Evolutionary conservation across 2,113 vertebrate genomes (phyloP).

Genomic region (Damaliscus lunatus): DNA sequence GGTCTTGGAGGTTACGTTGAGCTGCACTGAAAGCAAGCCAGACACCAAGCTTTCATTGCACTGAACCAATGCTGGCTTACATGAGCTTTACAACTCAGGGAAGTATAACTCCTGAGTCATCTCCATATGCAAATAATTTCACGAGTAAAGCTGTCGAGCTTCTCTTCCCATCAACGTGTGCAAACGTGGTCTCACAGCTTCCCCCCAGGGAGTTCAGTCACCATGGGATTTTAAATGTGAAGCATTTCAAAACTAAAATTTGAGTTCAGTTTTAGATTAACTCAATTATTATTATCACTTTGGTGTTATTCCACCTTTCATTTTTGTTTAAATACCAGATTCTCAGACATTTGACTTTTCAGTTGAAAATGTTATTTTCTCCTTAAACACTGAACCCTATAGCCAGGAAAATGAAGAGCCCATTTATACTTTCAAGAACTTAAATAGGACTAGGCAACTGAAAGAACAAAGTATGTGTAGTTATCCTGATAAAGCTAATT

Average conservation of each 20-base stretch:
- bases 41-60: neutral
- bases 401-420: neutral
- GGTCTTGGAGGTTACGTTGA: neutral
- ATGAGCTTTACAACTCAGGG: neutral
- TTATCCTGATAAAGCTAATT: neutral
- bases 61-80: neutral
- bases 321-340: conserved; percentile 22
- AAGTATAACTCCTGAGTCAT: conserved; percentile 40
- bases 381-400: neutral
- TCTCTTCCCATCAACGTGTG: conserved; percentile 61
- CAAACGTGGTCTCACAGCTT: conserved; percentile 36
- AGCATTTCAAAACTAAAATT: conserved; percentile 68
- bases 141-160: neutral
- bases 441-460: neutral
- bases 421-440: neutral
- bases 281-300: conserved; percentile 10
- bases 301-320: neutral
- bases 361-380: neutral
- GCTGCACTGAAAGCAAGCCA: neutral
- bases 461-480: neutral
- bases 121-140: conserved; percentile 67
- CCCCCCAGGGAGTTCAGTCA: conserved; percentile 50
- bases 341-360: neutral
- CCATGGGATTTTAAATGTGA: conserved; percentile 57
- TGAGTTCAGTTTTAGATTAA: conserved; percentile 43